Evolutionary conservation across 2,888 invertebrate genomes (phyloP).

Genomic region (Lepidonotus clava): DNA sequence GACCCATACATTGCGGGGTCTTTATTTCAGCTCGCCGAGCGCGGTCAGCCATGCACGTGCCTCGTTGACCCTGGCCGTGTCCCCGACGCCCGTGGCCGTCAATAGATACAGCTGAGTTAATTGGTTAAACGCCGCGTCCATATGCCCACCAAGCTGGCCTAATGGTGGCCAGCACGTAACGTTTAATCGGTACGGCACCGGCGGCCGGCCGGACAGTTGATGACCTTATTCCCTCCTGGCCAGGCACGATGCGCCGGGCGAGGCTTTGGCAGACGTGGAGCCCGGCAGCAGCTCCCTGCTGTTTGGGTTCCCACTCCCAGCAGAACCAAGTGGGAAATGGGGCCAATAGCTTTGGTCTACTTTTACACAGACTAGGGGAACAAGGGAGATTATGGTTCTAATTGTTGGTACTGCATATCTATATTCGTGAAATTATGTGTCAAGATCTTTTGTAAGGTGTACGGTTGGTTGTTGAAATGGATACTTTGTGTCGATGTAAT

Average conservation of each 20-base stretch:
- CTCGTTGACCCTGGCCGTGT: background rate
- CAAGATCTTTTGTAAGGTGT: background rate
- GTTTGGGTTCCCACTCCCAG: too few species aligned
- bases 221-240: slow-evolving; percentile 12
- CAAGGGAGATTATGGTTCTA: background rate
- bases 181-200: background rate
- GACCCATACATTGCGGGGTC: background rate
- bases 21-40: slow-evolving; percentile 39
- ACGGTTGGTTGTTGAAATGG: background rate
- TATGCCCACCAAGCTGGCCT: slow-evolving; percentile 21
- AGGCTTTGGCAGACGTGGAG: background rate
- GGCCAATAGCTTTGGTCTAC: too few species aligned
- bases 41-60: slow-evolving; percentile 12
- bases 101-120: slow-evolving; percentile 53
- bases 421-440: background rate
- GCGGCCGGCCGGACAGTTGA: slow-evolving; percentile 30
- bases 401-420: background rate
- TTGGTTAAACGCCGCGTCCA: slow-evolving; percentile 47
- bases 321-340: too few species aligned
- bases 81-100: background rate
- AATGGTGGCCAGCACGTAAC: slow-evolving; percentile 21
- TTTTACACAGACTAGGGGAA: background rate
- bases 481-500: background rate
- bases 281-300: too few species aligned
- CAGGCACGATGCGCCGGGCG: background rate